Evolutionary conservation across 2,888 invertebrate species (phyloP).

Genomic region (Mythimna ferrago): DNA sequence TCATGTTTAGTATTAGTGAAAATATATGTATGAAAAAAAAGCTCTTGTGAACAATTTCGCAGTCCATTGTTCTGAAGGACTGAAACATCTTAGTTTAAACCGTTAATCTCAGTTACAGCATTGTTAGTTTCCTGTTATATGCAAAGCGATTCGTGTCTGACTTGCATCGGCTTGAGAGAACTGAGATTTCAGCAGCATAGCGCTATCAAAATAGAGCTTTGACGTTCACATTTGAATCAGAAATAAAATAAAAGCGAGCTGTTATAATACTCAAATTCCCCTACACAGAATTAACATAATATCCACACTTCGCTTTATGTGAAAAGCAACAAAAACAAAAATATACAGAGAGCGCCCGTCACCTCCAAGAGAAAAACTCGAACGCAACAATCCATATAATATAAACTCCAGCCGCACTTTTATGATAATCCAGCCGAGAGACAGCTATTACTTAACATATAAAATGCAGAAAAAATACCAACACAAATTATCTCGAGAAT

Average conservation of each 20-base stretch:
- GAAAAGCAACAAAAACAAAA: constrained; percentile 46
- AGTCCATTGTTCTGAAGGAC: neutral
- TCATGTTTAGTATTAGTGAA: too few species aligned
- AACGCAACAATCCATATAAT: constrained; percentile 58
- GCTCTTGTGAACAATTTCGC: neutral
- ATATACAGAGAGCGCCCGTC: constrained; percentile 35
- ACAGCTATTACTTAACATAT: constrained; percentile 66
- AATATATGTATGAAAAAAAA: too few species aligned
- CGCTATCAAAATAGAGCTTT: constrained; percentile 24
- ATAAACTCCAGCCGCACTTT: constrained; percentile 55
- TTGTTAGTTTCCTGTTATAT: constrained; percentile 12
- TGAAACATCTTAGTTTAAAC: neutral
- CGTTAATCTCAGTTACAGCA: neutral
- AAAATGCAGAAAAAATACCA: constrained; percentile 68
- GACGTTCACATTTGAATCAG: constrained; percentile 27
- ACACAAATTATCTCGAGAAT: constrained; percentile 64
- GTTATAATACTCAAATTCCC: constrained; percentile 39
- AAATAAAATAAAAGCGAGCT: constrained; percentile 32
- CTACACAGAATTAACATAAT: constrained; percentile 48
- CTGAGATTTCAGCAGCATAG: constrained; percentile 20
- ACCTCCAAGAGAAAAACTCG: constrained; percentile 42
- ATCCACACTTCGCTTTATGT: constrained; percentile 26
- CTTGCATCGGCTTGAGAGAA: constrained; percentile 11
- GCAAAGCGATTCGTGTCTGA: constrained; percentile 12
- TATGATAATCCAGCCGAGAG: constrained; percentile 61